Evolutionary conservation across 1,140 invertebrate species (phyloP).

Genomic region (Charaxes varanes): DNA sequence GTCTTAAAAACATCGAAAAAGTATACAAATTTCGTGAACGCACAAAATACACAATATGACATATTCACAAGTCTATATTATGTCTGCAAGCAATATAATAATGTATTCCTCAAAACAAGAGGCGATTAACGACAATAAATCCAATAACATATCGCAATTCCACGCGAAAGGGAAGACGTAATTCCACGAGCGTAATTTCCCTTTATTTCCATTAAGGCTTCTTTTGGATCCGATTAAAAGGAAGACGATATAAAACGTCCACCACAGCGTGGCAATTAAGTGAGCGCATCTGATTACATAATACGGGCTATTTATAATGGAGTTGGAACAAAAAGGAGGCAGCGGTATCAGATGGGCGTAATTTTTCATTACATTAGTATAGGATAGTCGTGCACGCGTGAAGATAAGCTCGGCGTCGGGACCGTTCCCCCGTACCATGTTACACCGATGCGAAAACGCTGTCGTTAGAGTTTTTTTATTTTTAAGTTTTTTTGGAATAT

Average conservation of each 20-base stretch:
- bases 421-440: conserved; percentile 36
- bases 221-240: conserved; percentile 17
- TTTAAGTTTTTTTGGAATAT: too few relatives aligned
- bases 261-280: conserved; percentile 18
- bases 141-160: too few relatives aligned
- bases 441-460: conserved; percentile 14
- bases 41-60: too few relatives aligned
- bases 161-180: too few relatives aligned
- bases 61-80: too few relatives aligned
- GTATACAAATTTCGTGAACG: too few relatives aligned
- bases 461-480: too few relatives aligned
- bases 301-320: conserved; percentile 22
- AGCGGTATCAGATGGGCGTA: conserved; percentile 61
- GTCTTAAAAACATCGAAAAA: too few relatives aligned
- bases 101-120: not conserved
- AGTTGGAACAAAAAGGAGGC: conserved; percentile 48
- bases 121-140: too few relatives aligned
- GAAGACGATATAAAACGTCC: conserved; percentile 11
- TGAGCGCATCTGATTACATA: conserved; percentile 25
- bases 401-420: conserved; percentile 46
- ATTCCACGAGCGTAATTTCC: conserved; percentile 4
- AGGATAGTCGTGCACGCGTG: conserved; percentile 57
- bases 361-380: conserved; percentile 72
- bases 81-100: too few relatives aligned
- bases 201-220: conserved; percentile 15